Percentiles rank a stretch among this genome's conserved stretches.
Conservation (phyloP, 2,888 invertebrate genomes). For the Bibio marci region DNA sequence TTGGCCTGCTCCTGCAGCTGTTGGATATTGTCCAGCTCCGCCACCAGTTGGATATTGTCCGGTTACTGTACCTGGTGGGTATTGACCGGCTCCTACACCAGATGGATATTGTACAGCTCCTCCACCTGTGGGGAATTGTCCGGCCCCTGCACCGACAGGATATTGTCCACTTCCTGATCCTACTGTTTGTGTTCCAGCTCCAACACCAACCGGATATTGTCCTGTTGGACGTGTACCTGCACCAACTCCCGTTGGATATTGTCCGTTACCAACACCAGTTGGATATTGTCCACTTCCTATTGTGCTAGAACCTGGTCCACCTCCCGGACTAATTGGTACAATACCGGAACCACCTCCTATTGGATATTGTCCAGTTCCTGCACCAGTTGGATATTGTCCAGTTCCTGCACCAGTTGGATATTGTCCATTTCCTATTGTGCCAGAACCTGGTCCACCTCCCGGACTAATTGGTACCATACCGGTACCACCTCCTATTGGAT, state of each 20-base stretch:
- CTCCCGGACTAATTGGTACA: background rate
- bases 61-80: background rate
- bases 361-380: constrained; percentile 1
- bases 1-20: background rate
- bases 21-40: constrained; percentile 1
- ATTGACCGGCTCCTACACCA: background rate
- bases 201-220: background rate
- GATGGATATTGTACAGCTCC: too few relatives aligned
- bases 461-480: too few relatives aligned
- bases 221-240: background rate
- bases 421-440: background rate
- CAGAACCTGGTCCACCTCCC: background rate
- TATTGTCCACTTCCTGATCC: too few relatives aligned
- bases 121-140: background rate
- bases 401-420: background rate
- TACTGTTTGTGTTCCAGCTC: background rate
- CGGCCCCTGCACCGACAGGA: background rate
- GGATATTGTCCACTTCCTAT: constrained; percentile 1
- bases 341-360: background rate
- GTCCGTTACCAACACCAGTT: background rate
- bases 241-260: too few relatives aligned
- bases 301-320: background rate
- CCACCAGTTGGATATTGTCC: background rate
- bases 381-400: background rate
- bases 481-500: too few relatives aligned